A percentile compares a stretch with the other conserved stretches of the same genome.
Conservation (phyloP, 2,797 vertebrate genomes). For the Xenops minutus region DNA sequence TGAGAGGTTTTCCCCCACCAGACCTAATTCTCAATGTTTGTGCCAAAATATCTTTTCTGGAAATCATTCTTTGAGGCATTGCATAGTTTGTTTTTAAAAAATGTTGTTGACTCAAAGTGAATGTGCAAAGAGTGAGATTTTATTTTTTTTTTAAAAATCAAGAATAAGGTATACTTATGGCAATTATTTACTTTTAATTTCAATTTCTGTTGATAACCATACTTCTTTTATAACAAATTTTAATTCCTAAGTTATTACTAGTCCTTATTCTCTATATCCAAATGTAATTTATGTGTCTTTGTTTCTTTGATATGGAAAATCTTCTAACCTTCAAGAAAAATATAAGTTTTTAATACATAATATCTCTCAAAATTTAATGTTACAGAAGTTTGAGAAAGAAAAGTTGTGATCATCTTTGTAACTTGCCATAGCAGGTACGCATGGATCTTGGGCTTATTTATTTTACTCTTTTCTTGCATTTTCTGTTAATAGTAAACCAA, state of each 20-base stretch:
- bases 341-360: background rate
- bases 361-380: background rate
- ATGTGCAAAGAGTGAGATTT: background rate
- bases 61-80: conserved; percentile 19
- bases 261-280: background rate
- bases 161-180: background rate
- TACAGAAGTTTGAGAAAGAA: background rate
- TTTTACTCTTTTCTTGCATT: background rate
- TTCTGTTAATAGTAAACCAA: background rate
- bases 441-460: background rate
- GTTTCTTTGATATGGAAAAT: background rate
- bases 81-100: background rate
- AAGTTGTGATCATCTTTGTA: background rate
- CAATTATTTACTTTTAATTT: background rate
- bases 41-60: conserved; percentile 48
- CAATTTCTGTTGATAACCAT: background rate
- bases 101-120: background rate
- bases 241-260: background rate
- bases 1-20: background rate
- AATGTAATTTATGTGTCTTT: background rate
- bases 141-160: background rate
- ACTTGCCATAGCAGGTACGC: background rate
- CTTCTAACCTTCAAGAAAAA: background rate
- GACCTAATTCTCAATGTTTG: background rate
- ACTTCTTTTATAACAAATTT: background rate